Conservation (phyloP, 2,113 vertebrate genomes). For the Saccopteryx leptura region DNA sequence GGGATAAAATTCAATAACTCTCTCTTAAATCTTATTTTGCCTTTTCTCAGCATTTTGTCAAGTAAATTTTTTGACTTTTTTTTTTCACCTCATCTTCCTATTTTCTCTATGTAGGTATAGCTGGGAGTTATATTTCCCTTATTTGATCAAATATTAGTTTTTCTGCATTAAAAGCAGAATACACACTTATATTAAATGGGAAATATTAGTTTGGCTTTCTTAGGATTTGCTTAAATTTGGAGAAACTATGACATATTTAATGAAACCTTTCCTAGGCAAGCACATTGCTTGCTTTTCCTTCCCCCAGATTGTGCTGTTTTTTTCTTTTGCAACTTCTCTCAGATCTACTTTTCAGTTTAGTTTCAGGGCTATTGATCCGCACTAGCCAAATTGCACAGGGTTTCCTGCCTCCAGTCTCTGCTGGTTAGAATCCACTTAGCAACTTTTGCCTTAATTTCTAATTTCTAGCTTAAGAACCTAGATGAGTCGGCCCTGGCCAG, state of each 20-base stretch:
- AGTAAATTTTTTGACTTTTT: background rate
- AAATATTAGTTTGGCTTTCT: background rate
- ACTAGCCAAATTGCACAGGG: background rate
- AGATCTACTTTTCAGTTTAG: background rate
- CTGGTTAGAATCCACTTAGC: background rate
- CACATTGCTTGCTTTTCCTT: background rate
- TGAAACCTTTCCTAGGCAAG: background rate
- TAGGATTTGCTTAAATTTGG: background rate
- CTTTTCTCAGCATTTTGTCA: background rate
- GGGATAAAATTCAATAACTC: background rate
- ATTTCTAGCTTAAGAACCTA: background rate
- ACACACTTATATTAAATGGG: background rate
- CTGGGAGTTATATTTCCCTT: background rate
- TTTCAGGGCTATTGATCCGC: background rate
- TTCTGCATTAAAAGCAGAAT: conserved; percentile 19
- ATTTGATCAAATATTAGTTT: background rate
- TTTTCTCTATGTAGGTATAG: background rate
- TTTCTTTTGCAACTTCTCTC: background rate
- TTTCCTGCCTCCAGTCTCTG: background rate
- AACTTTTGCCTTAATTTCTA: background rate
- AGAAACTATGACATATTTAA: background rate
- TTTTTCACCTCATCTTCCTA: background rate
- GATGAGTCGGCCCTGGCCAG: no score
- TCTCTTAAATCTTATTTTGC: background rate
- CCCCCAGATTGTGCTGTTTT: background rate